Conservation (phyloP, 2,113 vertebrate genomes). For the Camelus bactrianus region DNA sequence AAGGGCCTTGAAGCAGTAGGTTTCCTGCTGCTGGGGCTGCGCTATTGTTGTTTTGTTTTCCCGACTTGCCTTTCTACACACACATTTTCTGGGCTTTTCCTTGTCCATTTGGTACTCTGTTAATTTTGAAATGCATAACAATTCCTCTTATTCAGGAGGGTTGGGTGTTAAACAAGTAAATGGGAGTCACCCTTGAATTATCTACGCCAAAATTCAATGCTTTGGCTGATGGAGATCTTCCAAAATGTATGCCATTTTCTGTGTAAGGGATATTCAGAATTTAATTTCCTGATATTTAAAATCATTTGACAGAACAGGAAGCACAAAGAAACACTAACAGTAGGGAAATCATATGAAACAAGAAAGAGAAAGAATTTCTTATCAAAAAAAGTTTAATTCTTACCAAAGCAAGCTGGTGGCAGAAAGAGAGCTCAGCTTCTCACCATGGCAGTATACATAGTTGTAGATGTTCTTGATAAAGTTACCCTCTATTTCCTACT, state of each 20-base stretch:
- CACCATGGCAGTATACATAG: not conserved
- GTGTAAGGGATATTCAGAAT: constrained; percentile 30
- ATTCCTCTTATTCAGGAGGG: not conserved
- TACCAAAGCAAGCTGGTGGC: not conserved
- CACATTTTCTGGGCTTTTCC: not conserved
- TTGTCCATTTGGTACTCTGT: not conserved
- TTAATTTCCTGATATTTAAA: constrained; percentile 72
- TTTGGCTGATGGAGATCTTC: constrained; percentile 81
- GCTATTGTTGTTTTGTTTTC: not conserved
- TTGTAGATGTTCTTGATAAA: not conserved
- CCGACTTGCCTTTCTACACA: not conserved
- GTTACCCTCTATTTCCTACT: not conserved
- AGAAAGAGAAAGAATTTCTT: constrained; percentile 73
- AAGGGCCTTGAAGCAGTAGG: not conserved
- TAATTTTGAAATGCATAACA: constrained; percentile 29
- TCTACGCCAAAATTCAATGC: constrained; percentile 75
- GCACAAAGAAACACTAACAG: constrained; percentile 68
- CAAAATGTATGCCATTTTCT: constrained; percentile 60
- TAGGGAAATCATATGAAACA: constrained; percentile 68
- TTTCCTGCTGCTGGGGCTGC: not conserved
- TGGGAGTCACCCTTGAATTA: constrained; percentile 81
- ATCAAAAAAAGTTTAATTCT: constrained; percentile 76
- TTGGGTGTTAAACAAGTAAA: constrained; percentile 74
- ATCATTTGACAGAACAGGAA: constrained; percentile 78
- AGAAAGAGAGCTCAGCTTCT: constrained; percentile 62